Evolutionary conservation across 2,888 invertebrate species (phyloP).

Genomic region (Argyresthia goedartella): DNA sequence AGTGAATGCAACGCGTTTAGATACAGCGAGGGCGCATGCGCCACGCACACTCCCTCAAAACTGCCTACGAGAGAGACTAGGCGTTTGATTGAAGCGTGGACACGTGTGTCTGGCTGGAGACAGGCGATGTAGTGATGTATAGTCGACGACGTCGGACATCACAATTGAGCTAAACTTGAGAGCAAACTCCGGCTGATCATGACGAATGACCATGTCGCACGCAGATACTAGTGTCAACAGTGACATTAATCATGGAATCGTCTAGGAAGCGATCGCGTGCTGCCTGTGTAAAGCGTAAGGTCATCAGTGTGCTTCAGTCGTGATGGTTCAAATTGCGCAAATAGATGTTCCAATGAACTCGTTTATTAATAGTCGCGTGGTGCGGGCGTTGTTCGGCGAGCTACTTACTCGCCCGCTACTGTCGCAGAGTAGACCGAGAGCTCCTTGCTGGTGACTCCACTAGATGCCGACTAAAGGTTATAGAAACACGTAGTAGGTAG

Average conservation of each 20-base stretch:
- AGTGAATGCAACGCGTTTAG: constrained; percentile 56
- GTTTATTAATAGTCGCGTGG: constrained; percentile 66
- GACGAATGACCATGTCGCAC: not conserved
- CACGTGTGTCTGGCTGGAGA: constrained; percentile 19
- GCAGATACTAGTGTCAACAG: too few relatives aligned
- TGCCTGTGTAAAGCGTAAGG: constrained; percentile 46
- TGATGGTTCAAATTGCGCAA: constrained; percentile 65
- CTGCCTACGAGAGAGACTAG: constrained; percentile 16
- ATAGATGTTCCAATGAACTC: constrained; percentile 71
- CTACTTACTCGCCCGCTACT: constrained; percentile 18
- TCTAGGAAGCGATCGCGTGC: constrained; percentile 15
- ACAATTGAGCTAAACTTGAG: too few relatives aligned
- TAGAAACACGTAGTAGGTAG: not conserved
- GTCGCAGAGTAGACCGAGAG: too few relatives aligned
- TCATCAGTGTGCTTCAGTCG: constrained; percentile 55
- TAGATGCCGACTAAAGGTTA: too few relatives aligned
- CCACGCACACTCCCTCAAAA: constrained; percentile 41
- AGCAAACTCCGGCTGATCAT: not conserved
- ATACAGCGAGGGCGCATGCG: constrained; percentile 53
- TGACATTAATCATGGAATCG: not conserved
- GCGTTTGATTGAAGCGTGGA: constrained; percentile 26
- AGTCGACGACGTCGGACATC: too few relatives aligned
- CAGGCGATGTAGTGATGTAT: too few relatives aligned
- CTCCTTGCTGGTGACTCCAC: too few relatives aligned
- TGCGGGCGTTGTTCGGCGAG: constrained; percentile 31